These are phyloP conservation scores for Epinephelus fuscoguttatus DNA, from an alignment of 2,113 vertebrate genomes.

Conservation along the genomic window DNA sequence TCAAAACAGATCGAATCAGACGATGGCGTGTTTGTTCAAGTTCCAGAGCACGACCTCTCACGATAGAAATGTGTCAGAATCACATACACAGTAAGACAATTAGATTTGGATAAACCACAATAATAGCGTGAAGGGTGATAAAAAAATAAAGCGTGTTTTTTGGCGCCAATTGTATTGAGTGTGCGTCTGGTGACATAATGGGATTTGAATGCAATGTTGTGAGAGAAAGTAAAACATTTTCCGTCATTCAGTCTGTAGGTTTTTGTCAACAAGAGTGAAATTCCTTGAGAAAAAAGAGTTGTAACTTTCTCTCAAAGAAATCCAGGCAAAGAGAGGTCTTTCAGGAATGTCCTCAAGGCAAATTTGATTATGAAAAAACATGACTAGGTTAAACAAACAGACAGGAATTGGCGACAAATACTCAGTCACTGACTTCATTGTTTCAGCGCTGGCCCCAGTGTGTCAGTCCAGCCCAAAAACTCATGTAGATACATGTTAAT, in stretches of 20 bases:
- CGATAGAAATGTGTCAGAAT: slow-evolving; percentile 26
- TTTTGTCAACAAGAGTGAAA: not conserved
- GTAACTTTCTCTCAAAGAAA: not conserved
- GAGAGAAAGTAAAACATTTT: not conserved
- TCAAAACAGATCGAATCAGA: slow-evolving; percentile 55
- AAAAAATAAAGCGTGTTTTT: not conserved
- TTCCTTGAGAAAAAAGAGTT: not conserved
- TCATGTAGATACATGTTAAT: too few species aligned
- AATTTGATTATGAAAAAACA: not conserved
- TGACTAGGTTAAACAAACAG: too few species aligned
- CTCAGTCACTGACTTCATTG: too few species aligned
- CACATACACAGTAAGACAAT: not conserved
- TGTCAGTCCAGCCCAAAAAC: too few species aligned
- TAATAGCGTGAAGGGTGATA: not conserved
- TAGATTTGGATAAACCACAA: slow-evolving; percentile 3
- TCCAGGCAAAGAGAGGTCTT: not conserved
- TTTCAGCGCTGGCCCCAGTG: too few species aligned
- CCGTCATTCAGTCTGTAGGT: not conserved
- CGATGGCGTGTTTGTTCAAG: slow-evolving; percentile 16
- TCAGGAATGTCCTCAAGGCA: not conserved
- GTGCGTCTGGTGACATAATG: slow-evolving; percentile 18
- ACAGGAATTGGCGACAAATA: too few species aligned
- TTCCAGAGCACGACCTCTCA: slow-evolving; percentile 5
- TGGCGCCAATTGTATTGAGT: not conserved
- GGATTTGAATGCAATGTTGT: not conserved